Conservation (phyloP, 2,888 invertebrate species). For the Tromatobia lineatoria region DNA sequence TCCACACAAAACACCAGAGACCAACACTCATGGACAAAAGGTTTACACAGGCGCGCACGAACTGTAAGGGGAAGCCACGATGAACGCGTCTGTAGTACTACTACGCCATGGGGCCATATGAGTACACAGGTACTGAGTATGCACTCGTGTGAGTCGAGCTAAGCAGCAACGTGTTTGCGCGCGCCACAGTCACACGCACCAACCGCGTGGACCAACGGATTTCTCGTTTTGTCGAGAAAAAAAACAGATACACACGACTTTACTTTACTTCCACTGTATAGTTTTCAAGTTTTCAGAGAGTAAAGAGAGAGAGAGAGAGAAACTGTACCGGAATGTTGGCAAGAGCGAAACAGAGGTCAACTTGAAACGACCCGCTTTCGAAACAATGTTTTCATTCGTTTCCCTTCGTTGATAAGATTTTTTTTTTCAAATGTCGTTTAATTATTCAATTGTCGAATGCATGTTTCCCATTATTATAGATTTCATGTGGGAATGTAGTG, state of each 20-base stretch:
- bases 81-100: conserved; percentile 15
- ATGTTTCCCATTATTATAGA: no score
- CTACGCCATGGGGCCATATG: conserved; percentile 11
- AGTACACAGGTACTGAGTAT: conserved; percentile 5
- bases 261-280: background rate
- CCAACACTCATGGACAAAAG: conserved; percentile 21
- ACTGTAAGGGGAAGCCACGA: background rate
- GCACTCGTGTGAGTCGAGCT: conserved; percentile 2
- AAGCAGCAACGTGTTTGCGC: conserved; percentile 35
- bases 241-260: background rate
- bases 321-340: conserved; percentile 20
- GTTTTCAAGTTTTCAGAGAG: background rate
- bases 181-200: background rate
- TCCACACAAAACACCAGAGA: conserved; percentile 48
- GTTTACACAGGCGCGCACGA: background rate
- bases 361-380: background rate
- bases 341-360: conserved; percentile 1
- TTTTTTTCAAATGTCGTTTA: no score
- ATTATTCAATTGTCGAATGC: no score
- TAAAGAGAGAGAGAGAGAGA: background rate
- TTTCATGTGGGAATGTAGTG: no score
- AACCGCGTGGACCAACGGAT: background rate
- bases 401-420: no score
- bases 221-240: conserved; percentile 13
- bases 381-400: no score